Percentiles rank a stretch among this genome's conserved stretches.
These are phyloP conservation scores for Nomada fabriciana DNA, from an alignment of 2,888 invertebrate species.

Conservation along the genomic window DNA sequence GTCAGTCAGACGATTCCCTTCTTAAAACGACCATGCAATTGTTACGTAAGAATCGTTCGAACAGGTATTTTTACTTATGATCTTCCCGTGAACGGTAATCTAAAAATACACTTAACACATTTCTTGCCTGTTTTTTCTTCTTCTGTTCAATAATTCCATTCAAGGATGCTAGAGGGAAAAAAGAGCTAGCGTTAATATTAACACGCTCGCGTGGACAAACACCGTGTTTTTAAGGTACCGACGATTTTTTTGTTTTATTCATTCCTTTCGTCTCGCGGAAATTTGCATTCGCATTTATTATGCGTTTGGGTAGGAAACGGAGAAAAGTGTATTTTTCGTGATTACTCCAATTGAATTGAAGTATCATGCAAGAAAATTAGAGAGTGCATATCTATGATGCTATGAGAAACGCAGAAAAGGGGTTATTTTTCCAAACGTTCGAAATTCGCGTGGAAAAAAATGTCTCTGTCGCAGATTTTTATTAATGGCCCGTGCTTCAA, in stretches of 20 bases:
- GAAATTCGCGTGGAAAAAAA: constrained; percentile 18
- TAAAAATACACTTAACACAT: not conserved
- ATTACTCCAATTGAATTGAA: not conserved
- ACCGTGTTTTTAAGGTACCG: constrained; percentile 26
- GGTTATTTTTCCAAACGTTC: not conserved
- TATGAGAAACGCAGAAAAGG: not conserved
- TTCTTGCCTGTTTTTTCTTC: not conserved
- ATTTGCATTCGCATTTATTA: constrained; percentile 29
- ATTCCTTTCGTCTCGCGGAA: not conserved
- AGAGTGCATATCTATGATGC: too few species aligned
- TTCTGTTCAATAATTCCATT: not conserved
- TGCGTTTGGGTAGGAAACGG: constrained; percentile 25
- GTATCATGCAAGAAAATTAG: too few species aligned
- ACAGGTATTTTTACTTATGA: constrained; percentile 5
- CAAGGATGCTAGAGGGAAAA: not conserved
- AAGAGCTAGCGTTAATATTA: constrained; percentile 7
- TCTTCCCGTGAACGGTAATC: not conserved
- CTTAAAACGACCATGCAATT: not conserved
- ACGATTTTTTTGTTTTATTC: not conserved
- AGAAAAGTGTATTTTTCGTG: constrained; percentile 25
- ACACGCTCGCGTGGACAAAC: constrained; percentile 12
- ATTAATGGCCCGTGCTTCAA: constrained; percentile 48
- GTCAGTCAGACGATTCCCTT: not conserved
- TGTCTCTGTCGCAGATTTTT: constrained; percentile 43
- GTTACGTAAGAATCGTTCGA: not conserved